Evolutionary conservation across 2,888 invertebrate species (phyloP), one percentile per base, ranked within the genome.

Genomic region (Dendrolimus pini): DNA sequence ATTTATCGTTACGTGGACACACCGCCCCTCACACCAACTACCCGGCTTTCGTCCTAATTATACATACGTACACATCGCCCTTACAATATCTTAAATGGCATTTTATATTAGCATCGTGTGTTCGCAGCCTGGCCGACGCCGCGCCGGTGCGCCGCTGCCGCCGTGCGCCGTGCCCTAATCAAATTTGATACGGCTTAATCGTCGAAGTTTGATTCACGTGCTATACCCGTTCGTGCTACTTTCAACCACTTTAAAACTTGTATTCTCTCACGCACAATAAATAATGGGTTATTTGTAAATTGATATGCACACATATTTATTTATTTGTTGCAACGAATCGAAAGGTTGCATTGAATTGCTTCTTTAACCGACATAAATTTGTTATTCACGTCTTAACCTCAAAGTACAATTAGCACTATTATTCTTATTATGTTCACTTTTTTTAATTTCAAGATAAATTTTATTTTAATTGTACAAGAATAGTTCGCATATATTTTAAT

Each of bases 1-100:
- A 89, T 89, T 89, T 89, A 89, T 89, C 84, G 83, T 77, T 73
- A 77, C 79, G 80, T 80, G 82, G 88, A 86, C 89, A 88, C 80
- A 85, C 85, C 85, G 87, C 87, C 89, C 83, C 85, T 80, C 74
- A 70, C 80, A 78, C 85, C 84, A 85, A 86, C 86, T 84, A 85
- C 83, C 74, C 79, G 66, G 84, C 86, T 88, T 84, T 85, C 83
- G 83, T 78, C 78, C 80, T 73, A 79, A 80, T 87, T 89, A 89
- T 89, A 30, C 87, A 86, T 86, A 80, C 77, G 77, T 78, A 77
- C 80, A 75, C 78, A 75, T 78, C 71, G 75, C 74, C 77, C 76
- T 78, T 76, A 77, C 77, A 75, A 85, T 84, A 84, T 83, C 82
- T 84, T 78, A 77, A 82, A 80, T 77, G 74, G 76, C 77, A 78